Base-by-base conservation (phyloP, 1,140 invertebrate genomes). In the Littorina saxatilis region DNA sequence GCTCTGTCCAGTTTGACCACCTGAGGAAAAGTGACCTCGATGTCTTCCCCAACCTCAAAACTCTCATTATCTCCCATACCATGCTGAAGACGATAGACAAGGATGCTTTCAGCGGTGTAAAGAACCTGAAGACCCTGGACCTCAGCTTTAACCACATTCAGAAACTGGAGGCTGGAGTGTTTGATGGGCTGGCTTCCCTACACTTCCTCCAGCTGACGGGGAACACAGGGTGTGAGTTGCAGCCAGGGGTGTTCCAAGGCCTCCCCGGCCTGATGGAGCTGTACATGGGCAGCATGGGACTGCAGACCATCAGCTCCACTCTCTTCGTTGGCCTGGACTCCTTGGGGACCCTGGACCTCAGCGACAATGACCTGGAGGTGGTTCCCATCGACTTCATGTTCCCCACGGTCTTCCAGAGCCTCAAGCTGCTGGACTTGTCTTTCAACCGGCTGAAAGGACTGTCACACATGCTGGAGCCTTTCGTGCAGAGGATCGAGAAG, bases 81-180 rank as follows among this genome's bases (percentile, higher is more conserved):
- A 43, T 37, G 29, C 27, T 83, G 29, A 76, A 55, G 2, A 20
- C 37, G 29, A 37, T 84, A 5, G 72, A 75, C n/a, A 55, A 73
- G 43, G 83, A 84, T 55, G 32, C 83, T 29, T 84, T 84, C 50
- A 47, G 39, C 17, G 76, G 77, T 61, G 68, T 82, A 55, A 74
- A 70, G 27, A 23, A 82, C 7, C 61, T 84, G 29, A 80, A 32
- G 40, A 29, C 35, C 20, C 5, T 84, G 2, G 73, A 76, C 52
- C 63, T 84, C 40, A 58, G 23, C 40, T 63, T 58, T 52, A 82
- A 80, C 47, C 55, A 68, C 27, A 66, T 84, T 1, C 3, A 15
- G 1, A 29, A 55, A 29, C 47, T 84, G 40, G 32, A 70, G n/a
- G 39, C 58, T 15, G 63, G 72, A 5, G 61, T 79, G 23, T 84